These are phyloP conservation scores for Sebastes schlegelii DNA, from an alignment of 2,113 vertebrate genomes.

Conservation along the genomic window DNA sequence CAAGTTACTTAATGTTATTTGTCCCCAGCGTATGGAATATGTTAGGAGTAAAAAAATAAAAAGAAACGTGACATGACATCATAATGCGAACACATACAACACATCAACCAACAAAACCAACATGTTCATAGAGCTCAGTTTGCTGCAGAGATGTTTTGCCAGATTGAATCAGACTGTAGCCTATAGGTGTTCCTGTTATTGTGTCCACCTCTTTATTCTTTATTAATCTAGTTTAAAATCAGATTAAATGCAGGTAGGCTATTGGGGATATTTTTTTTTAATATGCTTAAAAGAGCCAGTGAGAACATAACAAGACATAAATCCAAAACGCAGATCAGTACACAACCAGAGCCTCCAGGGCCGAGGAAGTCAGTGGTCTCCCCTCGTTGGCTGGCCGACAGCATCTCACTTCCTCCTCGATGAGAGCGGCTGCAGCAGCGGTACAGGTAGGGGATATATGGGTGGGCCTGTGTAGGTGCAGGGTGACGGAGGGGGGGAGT, in stretches of 20 bases:
- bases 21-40: neutral
- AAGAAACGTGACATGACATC: neutral
- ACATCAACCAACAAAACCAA: neutral
- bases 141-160: neutral
- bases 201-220: neutral
- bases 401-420: constrained; percentile 29
- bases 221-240: neutral
- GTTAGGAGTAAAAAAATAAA: neutral
- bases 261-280: too few relatives aligned
- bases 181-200: neutral
- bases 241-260: neutral
- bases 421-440: constrained; percentile 25
- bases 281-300: neutral
- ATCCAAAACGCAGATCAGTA: neutral
- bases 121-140: neutral
- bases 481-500: constrained; percentile 74
- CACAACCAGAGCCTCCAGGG: neutral
- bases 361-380: constrained; percentile 4
- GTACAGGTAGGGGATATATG: constrained; percentile 39
- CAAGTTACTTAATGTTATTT: neutral
- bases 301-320: neutral
- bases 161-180: neutral
- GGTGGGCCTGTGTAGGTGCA: constrained; percentile 23
- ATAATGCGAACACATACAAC: neutral
- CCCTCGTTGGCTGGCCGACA: neutral